Percentiles rank a stretch among this genome's conserved stretches.
Conservation (phyloP, 2,113 vertebrate species). For the Coptodon rendalli region DNA sequence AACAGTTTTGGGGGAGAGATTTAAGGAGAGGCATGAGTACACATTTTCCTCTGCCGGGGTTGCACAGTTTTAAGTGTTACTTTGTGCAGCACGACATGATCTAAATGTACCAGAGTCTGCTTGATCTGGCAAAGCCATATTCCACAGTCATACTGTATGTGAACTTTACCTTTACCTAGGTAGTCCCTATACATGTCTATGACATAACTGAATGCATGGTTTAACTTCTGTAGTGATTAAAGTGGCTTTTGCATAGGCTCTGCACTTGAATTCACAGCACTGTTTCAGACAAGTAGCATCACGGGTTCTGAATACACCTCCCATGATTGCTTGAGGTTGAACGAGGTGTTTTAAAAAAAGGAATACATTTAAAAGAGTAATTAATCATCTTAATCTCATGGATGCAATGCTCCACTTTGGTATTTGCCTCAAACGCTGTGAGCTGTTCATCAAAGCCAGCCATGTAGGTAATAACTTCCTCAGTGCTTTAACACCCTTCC, state of each 20-base stretch:
- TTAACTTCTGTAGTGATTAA: constrained; percentile 3
- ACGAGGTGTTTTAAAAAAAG: not conserved
- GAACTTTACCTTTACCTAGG: not conserved
- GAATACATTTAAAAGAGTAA: constrained; percentile 51
- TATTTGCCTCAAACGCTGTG: constrained; percentile 40
- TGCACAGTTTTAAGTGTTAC: not conserved
- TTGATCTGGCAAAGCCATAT: not conserved
- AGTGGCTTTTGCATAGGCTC: not conserved
- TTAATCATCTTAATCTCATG: constrained; percentile 67
- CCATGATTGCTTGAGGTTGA: constrained; percentile 25
- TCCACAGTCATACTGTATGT: not conserved
- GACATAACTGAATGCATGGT: not conserved
- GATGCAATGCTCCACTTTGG: constrained; percentile 47
- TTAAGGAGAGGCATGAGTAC: not conserved
- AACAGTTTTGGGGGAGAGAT: not conserved
- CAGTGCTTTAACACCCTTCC: constrained; percentile 41
- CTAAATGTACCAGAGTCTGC: not conserved
- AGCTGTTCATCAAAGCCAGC: constrained; percentile 68
- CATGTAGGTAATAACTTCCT: constrained; percentile 67
- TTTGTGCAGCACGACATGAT: not conserved
- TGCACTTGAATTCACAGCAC: constrained; percentile 6
- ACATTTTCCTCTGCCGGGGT: not conserved
- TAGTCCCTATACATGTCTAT: not conserved
- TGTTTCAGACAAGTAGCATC: constrained; percentile 3
- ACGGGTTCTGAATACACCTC: not conserved